These are phyloP conservation scores for Hystrix cristata DNA, from an alignment of 2,113 vertebrate species.

Conservation along the genomic window DNA sequence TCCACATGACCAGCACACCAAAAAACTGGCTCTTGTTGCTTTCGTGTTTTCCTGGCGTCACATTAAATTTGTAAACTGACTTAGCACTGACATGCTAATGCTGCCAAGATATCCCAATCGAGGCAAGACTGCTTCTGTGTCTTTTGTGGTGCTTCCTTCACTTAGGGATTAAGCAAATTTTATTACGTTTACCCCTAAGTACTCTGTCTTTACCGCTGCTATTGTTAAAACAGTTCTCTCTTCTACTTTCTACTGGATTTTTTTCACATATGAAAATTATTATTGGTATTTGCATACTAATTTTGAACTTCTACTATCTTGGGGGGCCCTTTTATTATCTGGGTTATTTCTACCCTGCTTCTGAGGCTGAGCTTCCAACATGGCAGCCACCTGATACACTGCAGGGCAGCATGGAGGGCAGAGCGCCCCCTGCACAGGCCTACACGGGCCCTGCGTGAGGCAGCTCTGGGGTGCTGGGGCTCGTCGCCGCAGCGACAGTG, in stretches of 20 bases:
- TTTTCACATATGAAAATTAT: background rate
- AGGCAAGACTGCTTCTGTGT: background rate
- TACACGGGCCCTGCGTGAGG: background rate
- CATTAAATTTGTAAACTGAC: background rate
- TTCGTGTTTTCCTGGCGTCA: background rate
- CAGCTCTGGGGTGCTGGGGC: background rate
- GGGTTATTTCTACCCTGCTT: background rate
- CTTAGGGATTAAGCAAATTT: background rate
- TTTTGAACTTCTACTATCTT: background rate
- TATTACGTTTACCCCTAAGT: rapidly evolving
- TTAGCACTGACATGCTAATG: background rate
- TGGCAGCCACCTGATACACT: background rate
- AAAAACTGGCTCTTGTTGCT: background rate
- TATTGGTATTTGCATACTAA: background rate
- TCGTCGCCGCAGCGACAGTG: background rate
- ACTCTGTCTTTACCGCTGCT: background rate
- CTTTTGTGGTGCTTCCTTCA: background rate
- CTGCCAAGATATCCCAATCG: rapidly evolving
- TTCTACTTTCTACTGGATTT: background rate
- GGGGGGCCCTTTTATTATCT: background rate
- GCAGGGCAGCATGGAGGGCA: background rate
- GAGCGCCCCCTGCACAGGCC: background rate
- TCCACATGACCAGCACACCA: background rate
- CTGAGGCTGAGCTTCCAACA: background rate
- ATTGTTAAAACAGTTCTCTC: background rate